Conservation (phyloP, 2,888 invertebrate genomes). For the Theretra japonica region DNA sequence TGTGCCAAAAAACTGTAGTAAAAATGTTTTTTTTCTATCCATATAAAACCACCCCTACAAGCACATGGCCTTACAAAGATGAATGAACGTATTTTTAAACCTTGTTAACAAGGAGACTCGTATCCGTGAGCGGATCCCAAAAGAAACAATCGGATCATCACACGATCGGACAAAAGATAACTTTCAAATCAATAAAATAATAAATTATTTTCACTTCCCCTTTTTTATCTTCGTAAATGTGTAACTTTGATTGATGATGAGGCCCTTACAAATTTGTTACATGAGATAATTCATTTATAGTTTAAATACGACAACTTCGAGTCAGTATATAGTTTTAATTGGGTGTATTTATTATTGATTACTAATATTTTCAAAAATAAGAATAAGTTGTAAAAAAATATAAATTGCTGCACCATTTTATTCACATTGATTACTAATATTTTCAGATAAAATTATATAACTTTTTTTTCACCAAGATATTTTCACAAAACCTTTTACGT, state of each 20-base stretch:
- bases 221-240: constrained; percentile 73
- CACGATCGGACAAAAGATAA: constrained; percentile 78
- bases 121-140: constrained; percentile 61
- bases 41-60: neutral
- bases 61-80: constrained; percentile 14
- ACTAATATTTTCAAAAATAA: no score
- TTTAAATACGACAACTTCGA: neutral
- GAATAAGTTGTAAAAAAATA: no score
- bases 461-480: no score
- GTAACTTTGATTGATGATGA: constrained; percentile 80
- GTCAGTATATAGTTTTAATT: no score
- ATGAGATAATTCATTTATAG: constrained; percentile 25
- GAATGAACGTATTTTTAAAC: constrained; percentile 41
- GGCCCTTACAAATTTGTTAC: constrained; percentile 28
- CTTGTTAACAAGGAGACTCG: constrained; percentile 56
- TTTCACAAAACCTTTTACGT: no score
- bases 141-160: constrained; percentile 66
- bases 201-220: constrained; percentile 78
- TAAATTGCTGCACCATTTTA: no score
- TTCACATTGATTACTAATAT: no score
- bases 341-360: no score
- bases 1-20: no score
- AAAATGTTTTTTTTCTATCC: neutral
- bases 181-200: constrained; percentile 80
- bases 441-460: no score